These are phyloP conservation scores for Conops quadrifasciatus DNA, from an alignment of 2,888 invertebrate genomes.

Conservation along the genomic window DNA sequence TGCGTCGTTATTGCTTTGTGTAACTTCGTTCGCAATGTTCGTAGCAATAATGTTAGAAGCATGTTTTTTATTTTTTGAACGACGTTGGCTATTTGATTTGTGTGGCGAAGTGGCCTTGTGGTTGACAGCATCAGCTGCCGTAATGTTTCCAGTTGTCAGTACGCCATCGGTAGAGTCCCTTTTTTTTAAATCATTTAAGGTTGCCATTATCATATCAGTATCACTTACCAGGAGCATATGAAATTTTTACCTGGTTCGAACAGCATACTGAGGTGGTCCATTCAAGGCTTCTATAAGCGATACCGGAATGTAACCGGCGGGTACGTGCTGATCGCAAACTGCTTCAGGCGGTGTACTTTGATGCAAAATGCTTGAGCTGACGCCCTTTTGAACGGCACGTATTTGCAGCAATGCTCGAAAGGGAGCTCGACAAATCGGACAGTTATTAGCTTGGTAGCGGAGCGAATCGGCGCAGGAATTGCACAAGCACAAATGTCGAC, in stretches of 20 bases:
- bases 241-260: conserved; percentile 49
- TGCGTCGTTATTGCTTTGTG: conserved; percentile 28
- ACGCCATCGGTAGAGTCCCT: conserved; percentile 68
- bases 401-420: conserved; percentile 97
- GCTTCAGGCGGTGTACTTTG: conserved; percentile 69
- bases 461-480: conserved; percentile 97
- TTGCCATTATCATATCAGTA: not conserved
- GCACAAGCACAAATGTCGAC: conserved; percentile 95
- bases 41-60: conserved; percentile 50
- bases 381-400: conserved; percentile 84
- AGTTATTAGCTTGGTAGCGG: conserved; percentile 97
- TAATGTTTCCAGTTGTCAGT: conserved; percentile 41
- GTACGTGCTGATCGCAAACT: conserved; percentile 71
- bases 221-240: not conserved
- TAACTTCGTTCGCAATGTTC: conserved; percentile 47
- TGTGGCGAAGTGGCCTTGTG: conserved; percentile 58
- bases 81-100: conserved; percentile 59
- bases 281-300: conserved; percentile 95
- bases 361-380: conserved; percentile 54
- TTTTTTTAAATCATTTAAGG: not conserved
- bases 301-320: conserved; percentile 92
- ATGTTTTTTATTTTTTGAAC: conserved; percentile 59
- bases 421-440: conserved; percentile 98
- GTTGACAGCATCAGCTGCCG: conserved; percentile 62
- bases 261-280: conserved; percentile 74